Percentiles rank a stretch among this genome's conserved stretches.
Conservation (phyloP, 2,888 invertebrate genomes). For the Tetranychus piercei region DNA sequence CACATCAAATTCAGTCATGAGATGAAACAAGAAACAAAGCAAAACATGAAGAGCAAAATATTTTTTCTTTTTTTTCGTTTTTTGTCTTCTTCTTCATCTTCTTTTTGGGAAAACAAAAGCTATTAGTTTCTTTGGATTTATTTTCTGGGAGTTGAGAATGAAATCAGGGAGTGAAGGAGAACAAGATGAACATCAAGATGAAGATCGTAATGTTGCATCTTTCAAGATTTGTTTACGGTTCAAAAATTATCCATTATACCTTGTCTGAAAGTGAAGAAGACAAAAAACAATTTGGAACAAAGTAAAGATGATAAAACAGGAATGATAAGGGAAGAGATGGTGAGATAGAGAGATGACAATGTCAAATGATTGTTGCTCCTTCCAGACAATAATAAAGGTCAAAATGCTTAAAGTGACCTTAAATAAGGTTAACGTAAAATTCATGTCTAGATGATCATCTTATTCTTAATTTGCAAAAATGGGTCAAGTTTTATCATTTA, state of each 20-base stretch:
- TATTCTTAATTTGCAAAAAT: too few species aligned
- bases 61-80: not conserved
- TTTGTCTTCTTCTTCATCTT: not conserved
- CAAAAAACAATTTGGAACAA: not conserved
- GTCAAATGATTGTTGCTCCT: not conserved
- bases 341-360: not conserved
- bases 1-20: not conserved
- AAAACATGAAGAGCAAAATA: not conserved
- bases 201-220: not conserved
- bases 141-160: too few species aligned
- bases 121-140: not conserved
- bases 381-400: not conserved
- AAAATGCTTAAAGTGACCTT: too few species aligned
- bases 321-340: not conserved
- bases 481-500: too few species aligned
- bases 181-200: not conserved
- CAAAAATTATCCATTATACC: not conserved
- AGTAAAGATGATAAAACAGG: not conserved
- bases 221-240: not conserved
- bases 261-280: not conserved
- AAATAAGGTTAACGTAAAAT: too few species aligned
- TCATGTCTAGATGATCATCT: too few species aligned
- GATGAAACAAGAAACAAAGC: not conserved
- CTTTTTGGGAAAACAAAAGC: not conserved
- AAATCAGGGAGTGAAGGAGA: not conserved